phyloP scores from a whole-genome alignment of 92 coral and sea anemone species.

The Anthopleura xanthogrammica region DNA sequence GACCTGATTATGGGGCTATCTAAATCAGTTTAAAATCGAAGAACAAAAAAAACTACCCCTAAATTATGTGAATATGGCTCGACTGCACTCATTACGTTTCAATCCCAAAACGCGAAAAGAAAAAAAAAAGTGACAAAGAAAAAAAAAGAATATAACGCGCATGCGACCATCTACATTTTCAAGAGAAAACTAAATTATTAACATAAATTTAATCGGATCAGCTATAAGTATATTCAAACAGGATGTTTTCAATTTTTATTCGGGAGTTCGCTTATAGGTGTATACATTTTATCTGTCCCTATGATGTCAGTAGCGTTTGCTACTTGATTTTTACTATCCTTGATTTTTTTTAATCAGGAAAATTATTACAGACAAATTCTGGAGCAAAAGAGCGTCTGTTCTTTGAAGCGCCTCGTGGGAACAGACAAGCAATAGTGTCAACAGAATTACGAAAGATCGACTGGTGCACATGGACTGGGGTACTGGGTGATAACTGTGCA shows the following conservation, averaged over 20 bases:
- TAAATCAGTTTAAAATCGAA: no score
- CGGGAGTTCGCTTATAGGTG: not conserved
- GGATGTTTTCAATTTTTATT: not conserved
- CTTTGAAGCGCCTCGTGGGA: constrained; percentile 98
- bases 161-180: no score
- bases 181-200: not conserved
- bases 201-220: no score
- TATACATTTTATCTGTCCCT: not conserved
- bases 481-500: constrained; percentile 75
- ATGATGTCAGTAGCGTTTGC: not conserved
- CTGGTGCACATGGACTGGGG: constrained; percentile 96
- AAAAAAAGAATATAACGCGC: no score
- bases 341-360: constrained; percentile 48
- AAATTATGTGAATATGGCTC: no score
- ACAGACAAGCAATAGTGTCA: constrained; percentile 79
- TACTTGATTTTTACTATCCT: no score
- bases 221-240: no score
- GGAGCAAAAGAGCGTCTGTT: constrained; percentile 97
- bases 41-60: no score
- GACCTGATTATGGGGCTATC: no score
- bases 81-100: no score
- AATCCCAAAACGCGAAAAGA: no score
- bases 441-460: constrained; percentile 80
- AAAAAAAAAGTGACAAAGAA: no score
- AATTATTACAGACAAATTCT: constrained; percentile 93